A percentile compares a stretch with the other conserved stretches of the same genome.
These are phyloP conservation scores for Brenthis ino DNA, from an alignment of 2,888 invertebrate genomes.

Conservation along the genomic window DNA sequence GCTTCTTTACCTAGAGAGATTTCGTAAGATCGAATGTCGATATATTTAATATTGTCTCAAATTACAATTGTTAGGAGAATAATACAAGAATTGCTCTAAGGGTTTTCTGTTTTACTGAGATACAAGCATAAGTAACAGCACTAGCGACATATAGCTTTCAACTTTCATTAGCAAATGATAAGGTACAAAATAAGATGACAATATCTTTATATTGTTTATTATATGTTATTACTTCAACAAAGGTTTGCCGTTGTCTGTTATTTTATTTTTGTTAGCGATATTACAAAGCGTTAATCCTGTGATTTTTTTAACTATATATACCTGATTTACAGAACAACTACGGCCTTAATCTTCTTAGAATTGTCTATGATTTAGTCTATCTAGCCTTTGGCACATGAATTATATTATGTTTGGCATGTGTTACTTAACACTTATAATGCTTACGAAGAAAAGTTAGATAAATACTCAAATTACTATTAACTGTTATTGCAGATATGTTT, in stretches of 20 bases:
- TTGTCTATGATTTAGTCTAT: too few species aligned
- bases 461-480: too few species aligned
- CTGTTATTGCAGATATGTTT: too few species aligned
- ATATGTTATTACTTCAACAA: conserved; percentile 21
- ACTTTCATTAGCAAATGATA: background rate
- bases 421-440: too few species aligned
- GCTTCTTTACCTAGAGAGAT: conserved; percentile 64
- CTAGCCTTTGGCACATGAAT: too few species aligned
- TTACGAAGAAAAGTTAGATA: too few species aligned
- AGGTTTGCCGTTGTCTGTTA: conserved; percentile 12
- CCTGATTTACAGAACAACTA: background rate
- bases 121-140: conserved; percentile 4
- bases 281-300: conserved; percentile 7
- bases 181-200: conserved; percentile 19
- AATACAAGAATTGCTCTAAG: conserved; percentile 53
- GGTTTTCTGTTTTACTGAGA: conserved; percentile 30
- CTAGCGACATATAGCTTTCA: background rate
- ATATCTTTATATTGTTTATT: conserved; percentile 18
- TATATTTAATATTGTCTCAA: conserved; percentile 72
- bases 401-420: too few species aligned
- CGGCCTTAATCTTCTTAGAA: too few species aligned
- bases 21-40: conserved; percentile 73
- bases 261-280: conserved; percentile 21
- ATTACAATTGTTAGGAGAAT: conserved; percentile 68
- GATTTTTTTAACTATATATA: background rate